phyloP scores from a whole-genome alignment of 2,888 invertebrate species.

The Pilophorus perplexus region DNA sequence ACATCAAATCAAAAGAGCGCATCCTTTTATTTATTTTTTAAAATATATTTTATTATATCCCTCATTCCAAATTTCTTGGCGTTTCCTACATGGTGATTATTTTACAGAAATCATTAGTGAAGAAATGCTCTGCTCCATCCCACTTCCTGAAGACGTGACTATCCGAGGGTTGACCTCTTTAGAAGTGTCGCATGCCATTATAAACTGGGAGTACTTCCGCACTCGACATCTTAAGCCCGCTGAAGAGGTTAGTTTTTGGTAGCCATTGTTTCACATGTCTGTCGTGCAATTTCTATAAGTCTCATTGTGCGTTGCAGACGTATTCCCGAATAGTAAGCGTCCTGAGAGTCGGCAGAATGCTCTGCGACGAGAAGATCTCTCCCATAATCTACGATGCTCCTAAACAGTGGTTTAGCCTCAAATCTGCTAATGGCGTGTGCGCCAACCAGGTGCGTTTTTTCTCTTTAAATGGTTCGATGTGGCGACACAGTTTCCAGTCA shows the following conservation, averaged over 20 bases:
- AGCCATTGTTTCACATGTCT: background rate
- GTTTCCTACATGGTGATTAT: too few species aligned
- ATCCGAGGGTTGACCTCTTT: slow-evolving; percentile 69
- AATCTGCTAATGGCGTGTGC: background rate
- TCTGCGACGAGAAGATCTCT: slow-evolving; percentile 65
- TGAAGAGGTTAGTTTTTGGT: slow-evolving; percentile 58
- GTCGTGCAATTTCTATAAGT: background rate
- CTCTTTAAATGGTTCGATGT: too few species aligned
- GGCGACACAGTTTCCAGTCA: too few species aligned
- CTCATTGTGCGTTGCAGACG: slow-evolving; percentile 51
- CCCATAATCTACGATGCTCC: slow-evolving; percentile 63
- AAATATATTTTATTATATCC: too few species aligned
- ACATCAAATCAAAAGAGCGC: too few species aligned
- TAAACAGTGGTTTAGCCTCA: slow-evolving; percentile 51
- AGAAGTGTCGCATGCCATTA: slow-evolving; percentile 63
- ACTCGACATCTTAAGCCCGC: slow-evolving; percentile 58
- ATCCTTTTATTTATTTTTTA: too few species aligned
- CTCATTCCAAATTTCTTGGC: too few species aligned
- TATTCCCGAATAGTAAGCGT: slow-evolving; percentile 73
- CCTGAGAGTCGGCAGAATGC: slow-evolving; percentile 71
- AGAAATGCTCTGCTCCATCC: slow-evolving; percentile 62
- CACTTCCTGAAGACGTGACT: slow-evolving; percentile 72
- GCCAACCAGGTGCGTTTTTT: too few species aligned
- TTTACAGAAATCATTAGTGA: slow-evolving; percentile 44
- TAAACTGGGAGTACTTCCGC: slow-evolving; percentile 67